These are phyloP conservation scores for Tinea trinotella DNA, from an alignment of 2,888 invertebrate genomes.

Conservation along the genomic window DNA sequence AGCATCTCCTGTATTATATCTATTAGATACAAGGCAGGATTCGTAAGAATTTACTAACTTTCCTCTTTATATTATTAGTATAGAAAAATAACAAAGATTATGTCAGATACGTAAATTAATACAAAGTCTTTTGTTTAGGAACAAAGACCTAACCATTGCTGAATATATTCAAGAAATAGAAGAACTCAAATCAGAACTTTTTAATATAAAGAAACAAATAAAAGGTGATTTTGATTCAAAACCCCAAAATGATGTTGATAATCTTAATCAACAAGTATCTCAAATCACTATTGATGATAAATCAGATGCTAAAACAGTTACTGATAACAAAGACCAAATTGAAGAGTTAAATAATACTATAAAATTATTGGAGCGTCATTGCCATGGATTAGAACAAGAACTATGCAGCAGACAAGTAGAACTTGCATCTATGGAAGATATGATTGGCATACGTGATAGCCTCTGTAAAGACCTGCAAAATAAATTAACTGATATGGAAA, in stretches of 20 bases:
- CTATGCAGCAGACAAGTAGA: constrained; percentile 55
- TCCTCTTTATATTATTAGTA: too few relatives aligned
- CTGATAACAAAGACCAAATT: constrained; percentile 25
- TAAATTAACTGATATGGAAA: constrained; percentile 50
- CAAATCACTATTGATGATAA: constrained; percentile 23
- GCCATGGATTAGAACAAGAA: constrained; percentile 53
- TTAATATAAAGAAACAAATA: constrained; percentile 37
- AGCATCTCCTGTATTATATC: too few relatives aligned
- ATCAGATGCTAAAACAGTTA: constrained; percentile 20
- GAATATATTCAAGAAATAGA: constrained; percentile 61
- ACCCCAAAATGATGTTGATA: constrained; percentile 29
- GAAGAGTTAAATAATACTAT: constrained; percentile 39
- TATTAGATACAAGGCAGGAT: too few relatives aligned
- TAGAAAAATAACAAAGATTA: not conserved
- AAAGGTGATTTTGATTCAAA: constrained; percentile 26
- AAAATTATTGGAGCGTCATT: constrained; percentile 41
- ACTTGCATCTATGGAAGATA: constrained; percentile 50
- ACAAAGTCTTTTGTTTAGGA: constrained; percentile 36
- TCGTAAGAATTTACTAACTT: too few relatives aligned
- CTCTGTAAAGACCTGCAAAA: constrained; percentile 59
- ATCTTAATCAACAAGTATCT: constrained; percentile 33
- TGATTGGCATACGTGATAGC: constrained; percentile 58
- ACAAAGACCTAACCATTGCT: constrained; percentile 55
- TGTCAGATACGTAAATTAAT: not conserved
- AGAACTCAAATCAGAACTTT: constrained; percentile 51